A percentile compares a stretch with the other conserved stretches of the same genome.
Evolutionary conservation across 2,888 invertebrate genomes (phyloP).

Genomic region (Anthrax anthrax): DNA sequence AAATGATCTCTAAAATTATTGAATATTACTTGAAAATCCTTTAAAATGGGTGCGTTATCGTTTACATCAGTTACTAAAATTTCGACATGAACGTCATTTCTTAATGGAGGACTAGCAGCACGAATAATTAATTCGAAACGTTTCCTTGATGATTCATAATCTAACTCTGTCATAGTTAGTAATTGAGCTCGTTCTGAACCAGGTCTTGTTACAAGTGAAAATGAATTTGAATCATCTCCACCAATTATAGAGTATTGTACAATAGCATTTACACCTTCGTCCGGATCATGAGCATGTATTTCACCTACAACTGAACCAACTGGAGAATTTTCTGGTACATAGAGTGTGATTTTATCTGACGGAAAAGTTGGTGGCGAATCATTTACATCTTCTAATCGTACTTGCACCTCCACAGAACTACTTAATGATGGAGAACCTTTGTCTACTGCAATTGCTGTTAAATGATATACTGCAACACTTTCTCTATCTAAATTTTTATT

Average conservation of each 20-base stretch:
- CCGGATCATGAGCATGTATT: slow-evolving; percentile 80
- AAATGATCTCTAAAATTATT: slow-evolving; percentile 92
- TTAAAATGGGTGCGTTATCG: slow-evolving; percentile 83
- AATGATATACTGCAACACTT: slow-evolving; percentile 66
- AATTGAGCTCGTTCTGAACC: slow-evolving; percentile 78
- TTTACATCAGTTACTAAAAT: slow-evolving; percentile 86
- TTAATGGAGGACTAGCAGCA: slow-evolving; percentile 78
- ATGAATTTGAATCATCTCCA: slow-evolving; percentile 79
- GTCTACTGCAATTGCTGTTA: slow-evolving; percentile 81
- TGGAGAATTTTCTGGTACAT: slow-evolving; percentile 92
- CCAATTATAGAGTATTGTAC: slow-evolving; percentile 91
- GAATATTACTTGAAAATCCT: slow-evolving; percentile 86
- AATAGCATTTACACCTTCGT: slow-evolving; percentile 80
- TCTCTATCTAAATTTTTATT: slow-evolving; percentile 85
- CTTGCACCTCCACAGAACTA: slow-evolving; percentile 55
- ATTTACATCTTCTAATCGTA: slow-evolving; percentile 76
- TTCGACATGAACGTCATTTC: slow-evolving; percentile 78
- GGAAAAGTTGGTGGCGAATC: slow-evolving; percentile 84
- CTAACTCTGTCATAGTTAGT: slow-evolving; percentile 77
- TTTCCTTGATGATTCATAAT: slow-evolving; percentile 90
- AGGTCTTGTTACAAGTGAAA: slow-evolving; percentile 64
- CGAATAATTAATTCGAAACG: slow-evolving; percentile 76
- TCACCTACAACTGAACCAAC: slow-evolving; percentile 87
- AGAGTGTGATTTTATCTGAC: slow-evolving; percentile 73
- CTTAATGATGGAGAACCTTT: slow-evolving; percentile 68